These are phyloP conservation scores for Patella depressa DNA, from an alignment of 2,888 invertebrate species.

Conservation along the genomic window DNA sequence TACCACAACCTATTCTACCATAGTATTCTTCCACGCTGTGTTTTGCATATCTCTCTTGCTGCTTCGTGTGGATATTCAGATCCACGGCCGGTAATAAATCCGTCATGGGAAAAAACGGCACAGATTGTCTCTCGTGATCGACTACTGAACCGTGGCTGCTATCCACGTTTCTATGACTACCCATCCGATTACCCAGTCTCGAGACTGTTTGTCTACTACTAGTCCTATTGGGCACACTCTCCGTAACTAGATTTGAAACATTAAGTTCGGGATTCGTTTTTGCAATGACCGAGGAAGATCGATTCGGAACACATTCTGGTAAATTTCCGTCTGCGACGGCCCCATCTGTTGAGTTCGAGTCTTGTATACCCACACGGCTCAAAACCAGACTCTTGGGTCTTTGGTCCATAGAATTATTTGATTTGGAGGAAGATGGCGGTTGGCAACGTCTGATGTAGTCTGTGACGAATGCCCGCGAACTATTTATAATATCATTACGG, in stretches of 20 bases:
- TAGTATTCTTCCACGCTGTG: constrained; percentile 1
- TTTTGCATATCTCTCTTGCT: background rate
- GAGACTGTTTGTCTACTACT: constrained; percentile 5
- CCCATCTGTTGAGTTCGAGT: background rate
- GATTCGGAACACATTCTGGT: background rate
- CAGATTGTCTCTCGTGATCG: background rate
- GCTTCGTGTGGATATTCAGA: constrained; percentile 15
- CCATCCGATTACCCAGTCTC: background rate
- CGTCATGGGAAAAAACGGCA: constrained; percentile 26
- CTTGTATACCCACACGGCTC: background rate
- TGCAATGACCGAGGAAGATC: background rate
- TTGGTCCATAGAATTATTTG: background rate
- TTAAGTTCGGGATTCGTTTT: background rate
- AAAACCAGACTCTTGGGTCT: background rate
- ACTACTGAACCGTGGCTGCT: background rate
- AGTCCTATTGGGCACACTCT: background rate
- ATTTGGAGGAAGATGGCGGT: background rate
- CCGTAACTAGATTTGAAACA: background rate
- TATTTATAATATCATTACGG: background rate
- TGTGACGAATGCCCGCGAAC: background rate
- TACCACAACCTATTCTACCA: background rate
- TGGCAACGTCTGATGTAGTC: background rate
- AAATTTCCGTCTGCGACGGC: too few relatives aligned
- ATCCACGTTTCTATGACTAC: background rate
- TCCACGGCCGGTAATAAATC: constrained; percentile 37